Base-by-base conservation (phyloP, 2,113 vertebrate species). In the Gobiocypris rarus region DNA sequence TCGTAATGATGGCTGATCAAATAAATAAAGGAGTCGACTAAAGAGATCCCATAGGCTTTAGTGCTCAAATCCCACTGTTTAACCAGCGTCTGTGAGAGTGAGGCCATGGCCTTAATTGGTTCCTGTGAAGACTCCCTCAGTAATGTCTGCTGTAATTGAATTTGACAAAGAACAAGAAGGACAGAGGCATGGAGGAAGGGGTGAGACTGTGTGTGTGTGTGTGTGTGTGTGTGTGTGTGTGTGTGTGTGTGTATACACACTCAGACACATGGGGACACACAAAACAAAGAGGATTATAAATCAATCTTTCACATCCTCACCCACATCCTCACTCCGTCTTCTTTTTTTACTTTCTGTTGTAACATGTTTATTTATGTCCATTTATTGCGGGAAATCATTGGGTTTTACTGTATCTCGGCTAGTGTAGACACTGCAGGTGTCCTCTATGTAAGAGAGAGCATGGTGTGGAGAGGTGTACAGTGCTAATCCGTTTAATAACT, bases 241-340 rank as follows among this genome's bases (percentile, higher is more conserved):
- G 15, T 56, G 75, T 43, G 76, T 52, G 59, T 26, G 31, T 24
- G 59, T 75, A 4, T 70, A 74, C 14, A 63, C n/a, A 11, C 38
- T 61, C 22, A 61, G 56, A 79, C 76, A 79, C 71, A 74, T 74
- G 26, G 34, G 65, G 65, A 69, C 28, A 52, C 34, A 52, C 65
- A 34, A 86, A 84, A 82, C 78, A 79, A 87, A 74, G 82, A 84
- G 86, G 82, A 89, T 87, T 86, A 86, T 85, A 80, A 84, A 81
- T 82, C 73, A 81, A 85, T 83, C 45, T 69, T 77, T 84, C 61
- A 56, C 83, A 63, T 45, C 48, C 71, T 84, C 65, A 54, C 8
- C 28, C n/a, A n/a, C n/a, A n/a, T n/a, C n/a, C n/a, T n/a, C n/a
- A n/a, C n/a, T n/a, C n/a, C n/a, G n/a, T n/a, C n/a, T n/a, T 48